Conservation (phyloP, 2,113 vertebrate species). For the Potamarius usumacintae region DNA sequence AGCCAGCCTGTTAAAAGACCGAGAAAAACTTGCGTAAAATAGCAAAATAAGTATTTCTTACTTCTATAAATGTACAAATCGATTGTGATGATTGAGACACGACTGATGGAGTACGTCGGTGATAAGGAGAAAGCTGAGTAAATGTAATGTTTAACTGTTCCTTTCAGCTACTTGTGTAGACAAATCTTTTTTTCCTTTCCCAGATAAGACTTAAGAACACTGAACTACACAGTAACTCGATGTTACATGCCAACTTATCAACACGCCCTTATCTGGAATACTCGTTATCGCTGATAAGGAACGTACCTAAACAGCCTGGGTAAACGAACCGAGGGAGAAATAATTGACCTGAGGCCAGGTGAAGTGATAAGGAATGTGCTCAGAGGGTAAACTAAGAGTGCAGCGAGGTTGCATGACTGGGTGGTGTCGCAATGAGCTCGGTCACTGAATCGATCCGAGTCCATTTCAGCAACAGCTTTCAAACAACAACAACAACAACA, state of each 20-base stretch:
- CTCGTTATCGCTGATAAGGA: not conserved
- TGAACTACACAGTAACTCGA: not conserved
- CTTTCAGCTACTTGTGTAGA: not conserved
- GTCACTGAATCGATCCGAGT: not conserved
- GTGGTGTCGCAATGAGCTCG: not conserved
- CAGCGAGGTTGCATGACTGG: not conserved
- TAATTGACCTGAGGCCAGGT: conserved; percentile 3
- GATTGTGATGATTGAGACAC: not conserved
- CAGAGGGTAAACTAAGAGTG: not conserved
- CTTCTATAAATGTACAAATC: not conserved
- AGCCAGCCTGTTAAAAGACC: too few relatives aligned
- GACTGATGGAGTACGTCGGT: not conserved
- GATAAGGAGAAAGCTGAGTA: not conserved
- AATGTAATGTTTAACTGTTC: not conserved
- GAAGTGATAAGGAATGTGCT: not conserved
- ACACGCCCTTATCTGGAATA: conserved; percentile 20
- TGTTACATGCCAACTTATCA: conserved; percentile 15
- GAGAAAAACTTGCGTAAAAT: not conserved
- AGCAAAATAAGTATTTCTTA: not conserved
- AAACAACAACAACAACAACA: not conserved
- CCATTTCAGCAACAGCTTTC: not conserved
- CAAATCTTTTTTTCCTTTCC: not conserved
- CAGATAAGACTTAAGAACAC: conserved; percentile 15
- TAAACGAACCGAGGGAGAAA: conserved; percentile 11
- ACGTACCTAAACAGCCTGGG: conserved; percentile 25